A percentile compares a stretch with the other conserved stretches of the same genome.
These are phyloP conservation scores for Mesembrinibis cayennensis DNA, from an alignment of 2,113 vertebrate genomes.

Conservation along the genomic window DNA sequence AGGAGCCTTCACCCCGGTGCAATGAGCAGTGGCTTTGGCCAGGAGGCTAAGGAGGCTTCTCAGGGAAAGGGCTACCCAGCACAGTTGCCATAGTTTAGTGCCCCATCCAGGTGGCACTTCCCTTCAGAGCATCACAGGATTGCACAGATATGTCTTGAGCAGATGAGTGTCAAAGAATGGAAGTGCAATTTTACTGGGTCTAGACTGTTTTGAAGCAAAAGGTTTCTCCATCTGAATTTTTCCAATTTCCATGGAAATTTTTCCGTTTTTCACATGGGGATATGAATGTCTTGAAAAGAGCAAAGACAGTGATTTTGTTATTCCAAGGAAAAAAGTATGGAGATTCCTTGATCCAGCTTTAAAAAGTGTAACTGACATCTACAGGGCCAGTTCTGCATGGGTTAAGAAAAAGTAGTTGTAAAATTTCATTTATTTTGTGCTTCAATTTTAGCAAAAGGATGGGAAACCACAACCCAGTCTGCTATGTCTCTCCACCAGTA, in stretches of 20 bases:
- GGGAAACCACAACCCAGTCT: background rate
- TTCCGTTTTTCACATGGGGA: background rate
- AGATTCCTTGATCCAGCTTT: background rate
- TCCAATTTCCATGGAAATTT: background rate
- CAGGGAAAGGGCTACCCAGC: background rate
- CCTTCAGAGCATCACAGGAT: background rate
- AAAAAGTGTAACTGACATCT: background rate
- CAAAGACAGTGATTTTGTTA: background rate
- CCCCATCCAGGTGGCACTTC: background rate
- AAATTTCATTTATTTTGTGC: background rate
- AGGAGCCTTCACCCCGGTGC: background rate
- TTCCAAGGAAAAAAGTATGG: background rate
- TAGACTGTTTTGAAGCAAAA: background rate
- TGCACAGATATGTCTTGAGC: background rate
- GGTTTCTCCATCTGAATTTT: background rate
- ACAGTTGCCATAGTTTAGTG: background rate
- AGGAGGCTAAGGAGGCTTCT: background rate
- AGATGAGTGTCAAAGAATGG: background rate
- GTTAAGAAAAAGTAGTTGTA: background rate
- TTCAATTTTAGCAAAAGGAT: background rate
- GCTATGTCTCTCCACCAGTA: background rate
- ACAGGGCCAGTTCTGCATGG: background rate
- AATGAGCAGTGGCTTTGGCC: background rate
- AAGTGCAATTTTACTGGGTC: background rate
- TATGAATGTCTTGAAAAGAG: background rate